Conservation (phyloP, 2,888 invertebrate genomes). For the Erebia epiphron region DNA sequence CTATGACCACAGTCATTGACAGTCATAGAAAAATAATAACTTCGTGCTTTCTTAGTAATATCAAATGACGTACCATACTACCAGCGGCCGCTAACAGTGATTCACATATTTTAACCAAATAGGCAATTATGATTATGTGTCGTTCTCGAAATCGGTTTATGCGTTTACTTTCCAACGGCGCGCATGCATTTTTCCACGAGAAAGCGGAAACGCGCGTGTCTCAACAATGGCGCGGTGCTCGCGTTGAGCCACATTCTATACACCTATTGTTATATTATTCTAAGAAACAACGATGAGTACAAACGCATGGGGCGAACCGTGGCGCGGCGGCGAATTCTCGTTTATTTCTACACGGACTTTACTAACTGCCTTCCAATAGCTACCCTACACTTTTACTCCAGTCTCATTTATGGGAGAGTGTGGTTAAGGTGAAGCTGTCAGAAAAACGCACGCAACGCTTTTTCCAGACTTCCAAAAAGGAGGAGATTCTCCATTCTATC, state of each 20-base stretch:
- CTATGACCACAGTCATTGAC: no score
- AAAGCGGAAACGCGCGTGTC: slow-evolving; percentile 81
- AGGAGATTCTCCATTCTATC: no score
- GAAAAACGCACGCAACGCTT: no score
- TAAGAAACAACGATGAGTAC: slow-evolving; percentile 60
- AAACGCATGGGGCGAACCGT: slow-evolving; percentile 24
- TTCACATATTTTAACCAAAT: slow-evolving; percentile 38
- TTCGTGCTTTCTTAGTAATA: background rate
- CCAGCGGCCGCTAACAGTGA: slow-evolving; percentile 28
- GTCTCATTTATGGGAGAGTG: no score
- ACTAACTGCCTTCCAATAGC: slow-evolving; percentile 11
- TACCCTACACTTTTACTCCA: slow-evolving; percentile 4
- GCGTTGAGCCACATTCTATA: slow-evolving; percentile 71
- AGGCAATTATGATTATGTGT: slow-evolving; percentile 45
- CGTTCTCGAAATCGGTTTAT: slow-evolving; percentile 51
- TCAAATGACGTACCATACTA: slow-evolving; percentile 19
- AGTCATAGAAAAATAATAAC: background rate
- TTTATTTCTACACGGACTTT: slow-evolving; percentile 25
- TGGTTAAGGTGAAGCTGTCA: no score
- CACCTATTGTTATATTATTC: slow-evolving; percentile 70
- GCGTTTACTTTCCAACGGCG: slow-evolving; percentile 75
- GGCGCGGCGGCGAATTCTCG: slow-evolving; percentile 30
- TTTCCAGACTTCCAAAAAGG: no score
- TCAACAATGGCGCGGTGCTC: slow-evolving; percentile 71
- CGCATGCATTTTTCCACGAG: slow-evolving; percentile 80